Base-by-base conservation (phyloP, 2,113 vertebrate species). In the Caranx melampygus region DNA sequence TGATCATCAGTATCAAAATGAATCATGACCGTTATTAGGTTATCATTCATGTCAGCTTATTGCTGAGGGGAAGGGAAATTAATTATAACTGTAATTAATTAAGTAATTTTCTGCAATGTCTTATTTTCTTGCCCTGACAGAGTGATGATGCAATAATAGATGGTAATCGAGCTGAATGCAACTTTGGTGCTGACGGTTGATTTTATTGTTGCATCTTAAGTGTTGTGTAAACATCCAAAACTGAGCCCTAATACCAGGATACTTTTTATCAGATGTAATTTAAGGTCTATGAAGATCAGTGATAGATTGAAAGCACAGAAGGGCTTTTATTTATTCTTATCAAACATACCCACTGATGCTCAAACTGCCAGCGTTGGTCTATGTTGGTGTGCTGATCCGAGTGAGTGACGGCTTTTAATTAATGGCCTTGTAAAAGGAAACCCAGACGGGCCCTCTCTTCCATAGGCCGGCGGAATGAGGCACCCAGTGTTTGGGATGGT, bases 331-430 rank as follows among this genome's bases (percentile, higher is more conserved):
- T 67, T 82, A 16, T 47, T 60, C 63, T 64, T 11, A 65, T 75
- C 73, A 79, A 55, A 71, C 57, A 59, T 52, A 51, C 40, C 10
- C 47, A 4, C 70, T 77, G 21, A 49, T 52, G 63, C 82, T 84
- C 57, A 59, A 78, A 68, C 74, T 71, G 70, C 76, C 55, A 13
- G 74, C 79, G 58, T 73, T 65, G 60, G 64, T 61, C 57, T 75
- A 71, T 80, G 79, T 78, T 88, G 79, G 64, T 85, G 79, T 85
- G 84, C 69, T 75, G 86, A 86, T 82, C 72, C 16, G 47, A 73
- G 55, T 92, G 93, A 94, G 87, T 95, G 94, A 94, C 91, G 82
- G 92, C 82, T 87, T 92, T 92, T 93, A 94, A 94, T 94, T 94
- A 93, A 91, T 88, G 85, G 82, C 73, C 79, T 91, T 87, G 91